Evolutionary conservation across 2,113 vertebrate species (phyloP).

Genomic region (Aleadryas rufinucha): DNA sequence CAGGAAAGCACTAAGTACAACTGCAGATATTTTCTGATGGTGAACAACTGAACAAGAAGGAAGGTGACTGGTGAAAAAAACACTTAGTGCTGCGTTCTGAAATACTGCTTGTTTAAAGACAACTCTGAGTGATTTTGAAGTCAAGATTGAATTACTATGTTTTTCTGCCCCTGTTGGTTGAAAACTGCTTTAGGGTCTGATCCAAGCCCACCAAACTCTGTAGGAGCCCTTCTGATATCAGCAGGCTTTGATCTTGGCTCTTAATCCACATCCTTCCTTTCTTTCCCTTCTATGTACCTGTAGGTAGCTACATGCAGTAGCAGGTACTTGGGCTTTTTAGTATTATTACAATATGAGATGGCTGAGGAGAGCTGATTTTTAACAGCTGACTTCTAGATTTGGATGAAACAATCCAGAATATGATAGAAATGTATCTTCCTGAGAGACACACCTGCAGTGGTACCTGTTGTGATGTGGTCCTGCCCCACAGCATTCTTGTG

Average conservation of each 20-base stretch:
- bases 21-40: not conserved
- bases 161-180: not conserved
- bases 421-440: not conserved
- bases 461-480: not conserved
- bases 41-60: not conserved
- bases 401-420: not conserved
- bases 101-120: not conserved
- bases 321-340: not conserved
- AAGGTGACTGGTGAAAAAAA: not conserved
- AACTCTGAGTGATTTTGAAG: not conserved
- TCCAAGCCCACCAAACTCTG: not conserved
- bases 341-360: not conserved
- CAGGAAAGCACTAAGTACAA: not conserved
- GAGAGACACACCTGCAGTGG: not conserved
- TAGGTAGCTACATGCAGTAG: not conserved
- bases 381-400: not conserved
- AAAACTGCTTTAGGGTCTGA: not conserved
- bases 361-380: not conserved
- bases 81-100: not conserved
- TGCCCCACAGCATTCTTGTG: not conserved
- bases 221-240: not conserved
- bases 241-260: not conserved
- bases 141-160: not conserved
- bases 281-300: not conserved
- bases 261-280: fast-evolving